Evolutionary conservation across 1,140 invertebrate species (phyloP), one percentile per base, ranked within the genome.

Genomic region (Drosophila erecta): DNA sequence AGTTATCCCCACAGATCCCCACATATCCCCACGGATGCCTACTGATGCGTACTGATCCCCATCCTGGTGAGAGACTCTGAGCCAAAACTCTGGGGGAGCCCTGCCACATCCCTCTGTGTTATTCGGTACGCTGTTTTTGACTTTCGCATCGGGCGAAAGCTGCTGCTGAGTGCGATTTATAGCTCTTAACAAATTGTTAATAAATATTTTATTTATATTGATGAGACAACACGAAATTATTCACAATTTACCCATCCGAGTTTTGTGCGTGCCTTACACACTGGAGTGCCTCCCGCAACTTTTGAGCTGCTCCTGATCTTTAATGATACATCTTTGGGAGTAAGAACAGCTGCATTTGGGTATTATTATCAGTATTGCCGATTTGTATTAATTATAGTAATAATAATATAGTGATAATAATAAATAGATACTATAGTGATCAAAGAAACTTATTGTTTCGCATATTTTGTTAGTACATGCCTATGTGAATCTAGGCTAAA

Each of bases 171-270:
- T 79, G 71, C 76, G 84, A 87, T 87, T 87, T 87, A 86, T 86
- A 76, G 79, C 79, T 86, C 79, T 87, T 83, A 89, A 79, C 79
- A 89, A 89, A 84, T 87, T 89, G 79, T 87, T 89, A 89, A 87
- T 83, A 87, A 89, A 87, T 89, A 87, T 87, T 87, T 89, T 87
- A 87, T 87, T 87, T 89, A 83, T 87, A 89, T 87, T 87, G 84
- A 87, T 87, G 84, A 87, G 83, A 87, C 76, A 89, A 84, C 71
- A 80, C 61, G 47, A 83, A 83, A 87, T 87, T 87, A 87, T 89
- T 87, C 84, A 89, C 76, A 89, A 87, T 89, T 70, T 70, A 70
- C 66, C 56, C 66, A 69, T 51, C 40, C 61, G 61, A 61, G 10
- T 37, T n/a, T 50, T 35, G 12, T 59, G 47, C 57, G 53, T 59